Base-by-base conservation (phyloP, 1,140 invertebrate genomes). In the Diorhabda sublineata region DNA sequence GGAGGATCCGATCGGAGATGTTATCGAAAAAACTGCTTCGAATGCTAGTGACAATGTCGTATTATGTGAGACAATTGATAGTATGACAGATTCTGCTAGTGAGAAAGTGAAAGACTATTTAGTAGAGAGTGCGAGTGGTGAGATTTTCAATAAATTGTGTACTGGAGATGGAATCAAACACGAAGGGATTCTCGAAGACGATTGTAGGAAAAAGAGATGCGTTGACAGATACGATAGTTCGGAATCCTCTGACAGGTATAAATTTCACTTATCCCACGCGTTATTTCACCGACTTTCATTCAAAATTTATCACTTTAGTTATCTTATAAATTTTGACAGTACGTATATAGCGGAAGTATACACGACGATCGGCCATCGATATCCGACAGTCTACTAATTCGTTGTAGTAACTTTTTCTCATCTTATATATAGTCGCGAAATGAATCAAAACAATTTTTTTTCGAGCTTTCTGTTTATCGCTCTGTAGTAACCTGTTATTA, bases 211-310 rank as follows among this genome's bases (percentile, higher is more conserved):
- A 85, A 93, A 92, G 82, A 86, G 92, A 82, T 92, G 91, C 83
- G 85, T 90, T 77, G 91, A 93, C 87, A 86, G 91, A 85, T 93
- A 92, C 85, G 92, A 94, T 85, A 93, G 91, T 81, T 93, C 91
- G 76, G 92, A 93, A 84, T 93, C 91, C 80, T 92, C 91, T 83
- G 92, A 94, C 90, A 94, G 92, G 92, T 93, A 82, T 47, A 3
- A 8, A 8, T 52, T 52, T n/a, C 47, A 52, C 3, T 52, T 52
- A 52, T 52, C n/a, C n/a, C 6, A 52, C 47, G 73, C 70, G 58
- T 26, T 26, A 26, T 26, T 26, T 26, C 26, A 26, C 26, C 26
- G 1, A 26, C 26, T 26, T 26, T 26, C 26, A 26, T 26, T 26
- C 26, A 26, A 26, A 26, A 26, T 26, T 26, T 26, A 26, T 26